A percentile compares a stretch with the other conserved stretches of the same genome.
Conservation (phyloP, 2,888 invertebrate species). For the Ceramica pisi region DNA sequence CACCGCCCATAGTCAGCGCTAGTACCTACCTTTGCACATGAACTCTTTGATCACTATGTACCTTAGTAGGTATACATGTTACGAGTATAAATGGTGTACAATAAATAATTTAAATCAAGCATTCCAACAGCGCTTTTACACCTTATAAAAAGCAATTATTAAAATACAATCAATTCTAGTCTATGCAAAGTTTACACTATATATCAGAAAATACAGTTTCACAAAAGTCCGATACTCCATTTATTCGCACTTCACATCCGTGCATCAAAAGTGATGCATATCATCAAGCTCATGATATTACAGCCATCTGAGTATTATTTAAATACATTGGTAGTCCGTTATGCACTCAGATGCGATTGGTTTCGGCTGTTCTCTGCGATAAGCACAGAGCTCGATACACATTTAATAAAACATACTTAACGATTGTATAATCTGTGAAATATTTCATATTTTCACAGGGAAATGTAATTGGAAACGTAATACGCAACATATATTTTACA, state of each 20-base stretch:
- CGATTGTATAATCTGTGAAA: slow-evolving; percentile 16
- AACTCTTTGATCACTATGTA: too few relatives aligned
- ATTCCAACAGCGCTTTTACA: too few relatives aligned
- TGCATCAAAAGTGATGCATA: not conserved
- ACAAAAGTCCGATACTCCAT: not conserved
- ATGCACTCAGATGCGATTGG: slow-evolving; percentile 6
- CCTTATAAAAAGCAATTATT: too few relatives aligned
- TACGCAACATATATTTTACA: not conserved
- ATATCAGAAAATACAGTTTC: not conserved
- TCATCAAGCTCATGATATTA: slow-evolving; percentile 1
- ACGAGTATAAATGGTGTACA: too few relatives aligned
- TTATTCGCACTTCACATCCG: not conserved
- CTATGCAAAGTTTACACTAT: too few relatives aligned
- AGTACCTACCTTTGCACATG: not conserved
- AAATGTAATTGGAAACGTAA: not conserved
- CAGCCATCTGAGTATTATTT: slow-evolving; percentile 7
- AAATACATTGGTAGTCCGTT: slow-evolving; percentile 5
- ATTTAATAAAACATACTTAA: slow-evolving; percentile 42
- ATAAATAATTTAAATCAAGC: too few relatives aligned
- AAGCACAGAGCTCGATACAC: slow-evolving; percentile 21
- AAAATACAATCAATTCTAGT: too few relatives aligned
- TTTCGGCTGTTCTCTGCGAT: slow-evolving; percentile 34
- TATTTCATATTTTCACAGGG: slow-evolving; percentile 23
- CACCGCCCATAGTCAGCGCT: too few relatives aligned
- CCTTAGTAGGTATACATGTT: too few relatives aligned